Percentiles rank a stretch among this genome's conserved stretches.
Conservation (phyloP, 2,113 vertebrate species). For the Archilochus colubris region DNA sequence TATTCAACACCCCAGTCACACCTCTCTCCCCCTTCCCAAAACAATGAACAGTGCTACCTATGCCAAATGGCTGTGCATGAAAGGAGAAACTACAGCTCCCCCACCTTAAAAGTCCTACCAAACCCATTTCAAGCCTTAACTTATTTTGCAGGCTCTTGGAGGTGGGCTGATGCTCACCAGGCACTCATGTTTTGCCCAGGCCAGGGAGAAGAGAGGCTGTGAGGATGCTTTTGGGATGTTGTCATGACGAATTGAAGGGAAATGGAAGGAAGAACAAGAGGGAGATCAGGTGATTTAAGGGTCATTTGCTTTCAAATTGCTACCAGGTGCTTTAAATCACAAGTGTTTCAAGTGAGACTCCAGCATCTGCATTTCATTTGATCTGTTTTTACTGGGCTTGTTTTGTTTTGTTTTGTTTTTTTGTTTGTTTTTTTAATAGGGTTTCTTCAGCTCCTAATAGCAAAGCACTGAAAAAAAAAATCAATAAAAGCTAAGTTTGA, state of each 20-base stretch:
- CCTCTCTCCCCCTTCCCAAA: neutral
- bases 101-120: neutral
- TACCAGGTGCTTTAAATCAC: neutral
- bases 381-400: neutral
- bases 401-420: neutral
- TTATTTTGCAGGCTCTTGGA: neutral
- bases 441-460: neutral
- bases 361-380: neutral
- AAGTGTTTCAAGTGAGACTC: neutral
- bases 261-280: neutral
- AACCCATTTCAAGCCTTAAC: neutral
- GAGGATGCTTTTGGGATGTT: neutral
- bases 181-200: accelerated
- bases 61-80: neutral
- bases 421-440: neutral
- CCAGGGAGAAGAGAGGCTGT: neutral
- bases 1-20: neutral
- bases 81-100: neutral
- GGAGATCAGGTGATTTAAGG: neutral
- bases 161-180: neutral
- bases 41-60: neutral
- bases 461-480: neutral
- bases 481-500: neutral
- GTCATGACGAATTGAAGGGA: neutral
- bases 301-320: neutral